Evolutionary conservation across 2,888 invertebrate species (phyloP).

Genomic region (Clusia tigrina): DNA sequence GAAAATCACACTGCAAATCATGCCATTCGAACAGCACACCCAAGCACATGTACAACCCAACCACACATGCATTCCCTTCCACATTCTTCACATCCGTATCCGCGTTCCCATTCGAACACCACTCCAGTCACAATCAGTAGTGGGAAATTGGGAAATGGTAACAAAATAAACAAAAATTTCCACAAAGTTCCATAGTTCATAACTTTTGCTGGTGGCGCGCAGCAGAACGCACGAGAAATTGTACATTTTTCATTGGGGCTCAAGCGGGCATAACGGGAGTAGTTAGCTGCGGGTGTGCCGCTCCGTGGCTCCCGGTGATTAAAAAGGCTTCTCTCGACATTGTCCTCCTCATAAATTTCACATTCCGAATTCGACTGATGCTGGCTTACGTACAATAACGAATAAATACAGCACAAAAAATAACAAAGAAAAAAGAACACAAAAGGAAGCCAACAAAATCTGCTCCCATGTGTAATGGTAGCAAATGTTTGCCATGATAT

Average conservation of each 20-base stretch:
- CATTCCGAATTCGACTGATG: neutral
- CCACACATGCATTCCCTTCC: neutral
- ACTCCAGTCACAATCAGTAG: too few relatives aligned
- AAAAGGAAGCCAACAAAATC: neutral
- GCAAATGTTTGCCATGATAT: conserved; percentile 16
- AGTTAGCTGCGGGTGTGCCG: neutral
- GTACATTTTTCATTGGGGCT: neutral
- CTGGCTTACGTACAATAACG: neutral
- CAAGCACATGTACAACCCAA: neutral
- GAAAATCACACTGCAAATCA: neutral
- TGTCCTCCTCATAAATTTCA: conserved; percentile 3
- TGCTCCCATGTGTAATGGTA: conserved; percentile 15
- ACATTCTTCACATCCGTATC: too few relatives aligned
- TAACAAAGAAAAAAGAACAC: neutral
- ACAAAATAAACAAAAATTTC: neutral
- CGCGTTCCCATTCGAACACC: too few relatives aligned
- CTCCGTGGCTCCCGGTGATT: conserved; percentile 12
- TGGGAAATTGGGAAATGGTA: too few relatives aligned
- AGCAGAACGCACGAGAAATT: neutral
- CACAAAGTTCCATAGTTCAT: conserved; percentile 13
- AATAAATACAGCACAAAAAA: conserved; percentile 1
- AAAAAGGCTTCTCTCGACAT: conserved; percentile 8
- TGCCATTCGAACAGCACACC: neutral
- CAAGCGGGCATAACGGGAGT: neutral
- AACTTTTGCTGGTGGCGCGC: conserved; percentile 7